Base-by-base conservation (phyloP, 2,888 invertebrate genomes). In the Fragum whitleyi region DNA sequence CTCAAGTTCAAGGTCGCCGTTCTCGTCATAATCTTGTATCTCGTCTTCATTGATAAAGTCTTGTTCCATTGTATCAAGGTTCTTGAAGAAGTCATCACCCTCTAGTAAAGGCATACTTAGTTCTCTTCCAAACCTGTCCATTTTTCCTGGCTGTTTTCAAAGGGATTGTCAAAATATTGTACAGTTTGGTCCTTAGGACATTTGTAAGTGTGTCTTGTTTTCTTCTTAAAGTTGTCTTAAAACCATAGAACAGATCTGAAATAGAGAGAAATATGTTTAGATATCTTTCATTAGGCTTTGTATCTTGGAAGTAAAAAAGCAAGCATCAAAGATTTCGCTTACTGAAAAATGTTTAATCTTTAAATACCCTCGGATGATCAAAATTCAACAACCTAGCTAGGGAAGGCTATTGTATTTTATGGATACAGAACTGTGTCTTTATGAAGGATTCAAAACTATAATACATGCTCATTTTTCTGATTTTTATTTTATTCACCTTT, bases 11-110 rank as follows among this genome's bases (percentile, higher is more conserved):
- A 90, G 74, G 51, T 86, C 88, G 47, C 88, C 86, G 39, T 86
- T 90, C 72, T 88, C 86, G 70, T 87, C 89, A 75, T 88, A 87
- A 62, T 84, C 89, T 42, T 87, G 86, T 42, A 82, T 86, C 62
- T 86, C 88, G 79, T 85, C 87, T 65, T 89, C 86, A 53, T 86
- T 77, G 72, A 79, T 75, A 47, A 86, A 83, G 36, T 86, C 87
- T 53, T 80, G 80, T 55, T 80, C 86, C 77, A 86, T 82, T 47
- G 81, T 81, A 73, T 86, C 87, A 32, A 86, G 78, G 51, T 87
- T 86, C 74, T 77, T 80, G 62, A 85, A 85, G 74, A 85, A 85
- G 28, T 85, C 85, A 77, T 85, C 85, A 2, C 85, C 85, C 21
- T 85, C 86, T 42, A 83, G 69, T 14, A 86, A 61, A 14, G 83